Conservation (phyloP, 2,113 vertebrate genomes). For the Callipepla squamata region DNA sequence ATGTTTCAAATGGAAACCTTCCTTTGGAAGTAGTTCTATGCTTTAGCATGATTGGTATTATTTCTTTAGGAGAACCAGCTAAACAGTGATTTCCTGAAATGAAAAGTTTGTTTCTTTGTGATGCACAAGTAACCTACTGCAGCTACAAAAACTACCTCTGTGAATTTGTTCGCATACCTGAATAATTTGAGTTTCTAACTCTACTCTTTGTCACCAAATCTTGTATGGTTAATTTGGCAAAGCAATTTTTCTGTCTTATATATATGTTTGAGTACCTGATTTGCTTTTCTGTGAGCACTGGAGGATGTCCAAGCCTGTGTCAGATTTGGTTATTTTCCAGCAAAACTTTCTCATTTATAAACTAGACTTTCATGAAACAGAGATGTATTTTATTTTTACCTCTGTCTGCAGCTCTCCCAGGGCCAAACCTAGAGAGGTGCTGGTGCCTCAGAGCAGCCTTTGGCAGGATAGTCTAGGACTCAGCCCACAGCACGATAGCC, state of each 20-base stretch:
- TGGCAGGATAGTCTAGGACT: neutral
- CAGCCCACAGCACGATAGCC: neutral
- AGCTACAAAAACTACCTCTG: neutral
- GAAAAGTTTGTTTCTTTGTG: neutral
- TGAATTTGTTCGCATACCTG: neutral
- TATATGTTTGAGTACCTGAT: neutral
- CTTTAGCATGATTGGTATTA: neutral
- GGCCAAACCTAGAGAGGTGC: neutral
- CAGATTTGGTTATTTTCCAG: conserved; percentile 9
- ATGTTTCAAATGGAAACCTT: neutral
- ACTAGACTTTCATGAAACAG: neutral
- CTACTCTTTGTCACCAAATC: neutral
- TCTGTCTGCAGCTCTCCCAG: neutral
- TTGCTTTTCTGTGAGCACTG: neutral
- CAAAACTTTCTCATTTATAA: neutral
- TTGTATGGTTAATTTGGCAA: neutral
- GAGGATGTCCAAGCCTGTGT: neutral
- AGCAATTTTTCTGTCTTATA: neutral
- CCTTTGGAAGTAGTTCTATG: neutral
- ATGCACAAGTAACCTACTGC: neutral
- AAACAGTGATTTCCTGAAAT: neutral
- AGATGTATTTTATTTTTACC: neutral
- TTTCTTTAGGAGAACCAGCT: neutral
- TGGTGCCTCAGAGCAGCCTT: neutral
- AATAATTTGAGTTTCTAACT: neutral